Conservation (phyloP, 2,113 vertebrate species). For the Rallus limicola region DNA sequence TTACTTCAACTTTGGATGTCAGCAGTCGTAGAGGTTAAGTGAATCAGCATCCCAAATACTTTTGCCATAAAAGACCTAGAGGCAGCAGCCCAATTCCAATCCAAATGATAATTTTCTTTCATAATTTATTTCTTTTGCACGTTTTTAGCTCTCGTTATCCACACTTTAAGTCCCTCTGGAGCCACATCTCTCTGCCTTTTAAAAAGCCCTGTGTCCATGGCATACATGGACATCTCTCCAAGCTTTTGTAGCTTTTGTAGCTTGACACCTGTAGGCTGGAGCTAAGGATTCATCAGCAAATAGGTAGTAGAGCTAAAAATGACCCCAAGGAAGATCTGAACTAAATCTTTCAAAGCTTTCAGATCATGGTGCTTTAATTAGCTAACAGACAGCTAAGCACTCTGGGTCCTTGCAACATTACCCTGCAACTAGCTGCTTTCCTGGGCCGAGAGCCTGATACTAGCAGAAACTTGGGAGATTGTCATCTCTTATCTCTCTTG, state of each 20-base stretch:
- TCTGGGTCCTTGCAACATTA: not conserved
- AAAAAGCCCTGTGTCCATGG: not conserved
- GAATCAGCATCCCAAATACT: not conserved
- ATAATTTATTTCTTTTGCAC: slow-evolving; percentile 5
- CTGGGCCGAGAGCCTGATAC: not conserved
- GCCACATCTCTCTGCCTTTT: not conserved
- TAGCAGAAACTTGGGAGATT: slow-evolving; percentile 15
- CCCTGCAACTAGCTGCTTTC: not conserved
- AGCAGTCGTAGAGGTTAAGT: not conserved
- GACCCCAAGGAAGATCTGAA: slow-evolving; percentile 17
- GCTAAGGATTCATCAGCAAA: slow-evolving; percentile 14
- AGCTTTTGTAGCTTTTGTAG: not conserved
- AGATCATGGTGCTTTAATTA: not conserved
- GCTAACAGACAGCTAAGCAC: not conserved
- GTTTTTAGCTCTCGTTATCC: not conserved
- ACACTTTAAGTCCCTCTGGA: not conserved
- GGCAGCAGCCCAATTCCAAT: not conserved
- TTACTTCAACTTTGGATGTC: not conserved
- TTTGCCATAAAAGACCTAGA: not conserved
- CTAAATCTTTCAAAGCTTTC: slow-evolving; percentile 24
- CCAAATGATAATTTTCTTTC: not conserved
- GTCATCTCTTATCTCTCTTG: slow-evolving; percentile 16
- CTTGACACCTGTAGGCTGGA: not conserved
- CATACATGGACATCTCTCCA: not conserved
- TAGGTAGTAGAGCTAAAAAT: not conserved